Evolutionary conservation across 2,797 vertebrate genomes (phyloP), one percentile per base, ranked within the genome.

Genomic region (Sebastes flavidus): DNA sequence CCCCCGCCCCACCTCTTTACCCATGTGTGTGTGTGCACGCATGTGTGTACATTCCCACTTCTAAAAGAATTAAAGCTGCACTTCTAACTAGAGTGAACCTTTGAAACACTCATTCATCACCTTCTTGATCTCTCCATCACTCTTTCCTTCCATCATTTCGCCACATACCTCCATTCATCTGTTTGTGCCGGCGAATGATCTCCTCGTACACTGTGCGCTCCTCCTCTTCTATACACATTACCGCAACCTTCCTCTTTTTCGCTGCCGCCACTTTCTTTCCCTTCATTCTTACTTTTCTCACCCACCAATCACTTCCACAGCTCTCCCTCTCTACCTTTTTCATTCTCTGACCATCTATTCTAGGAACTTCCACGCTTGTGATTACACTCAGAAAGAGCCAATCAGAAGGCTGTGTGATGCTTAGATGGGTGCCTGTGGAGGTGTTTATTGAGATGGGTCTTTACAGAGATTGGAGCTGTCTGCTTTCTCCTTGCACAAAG

Each of bases 51-150:
- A 80, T 61, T 78, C 77, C 76, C 75, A 72, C 46, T 58, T 68
- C 80, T 70, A 70, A 86, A 89, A 61, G 81, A 86, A 93, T 93
- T 89, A 87, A 86, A 89, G 71, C 62, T 79, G 32, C 49, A 80
- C 77, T 72, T 72, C 71, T 82, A 84, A 88, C 89, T 59, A 55
- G 49, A 86, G 59, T 77, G 78, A 85, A 88, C 81, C 46, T 8
- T 36, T 74, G 86, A 87, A 89, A 79, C 82, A 88, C 60, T 77
- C 85, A 93, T 93, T 81, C 80, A 92, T 93, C 92, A 91, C 83
- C 75, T 5, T 80, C 69, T 85, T 84, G 75, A 86, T 86, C 86
- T 81, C 74, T 86, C 82, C 85, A 84, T 90, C 82, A 77, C 80
- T 68, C 65, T 75, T 77, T 75, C 55, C 58, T 81, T 89, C 88